Percentiles rank a stretch among this genome's conserved stretches.
phyloP scores from a whole-genome alignment of 2,113 vertebrate genomes.

The Lophotis ruficrista region DNA sequence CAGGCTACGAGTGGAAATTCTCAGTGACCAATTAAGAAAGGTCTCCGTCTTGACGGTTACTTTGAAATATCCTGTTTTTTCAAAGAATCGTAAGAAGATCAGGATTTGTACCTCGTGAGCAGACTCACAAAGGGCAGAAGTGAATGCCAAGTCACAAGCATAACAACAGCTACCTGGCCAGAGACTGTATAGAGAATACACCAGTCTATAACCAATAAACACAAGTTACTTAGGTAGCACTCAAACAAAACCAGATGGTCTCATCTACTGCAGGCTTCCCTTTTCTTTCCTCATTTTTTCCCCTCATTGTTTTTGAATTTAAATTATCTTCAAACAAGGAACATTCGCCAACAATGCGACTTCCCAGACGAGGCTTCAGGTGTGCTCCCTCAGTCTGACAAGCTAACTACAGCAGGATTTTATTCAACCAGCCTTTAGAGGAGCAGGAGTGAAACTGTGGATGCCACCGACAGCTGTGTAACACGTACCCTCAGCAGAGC shows the following conservation, averaged over 20 bases:
- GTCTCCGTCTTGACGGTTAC: background rate
- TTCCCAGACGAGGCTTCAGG: background rate
- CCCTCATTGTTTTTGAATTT: background rate
- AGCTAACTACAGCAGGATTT: background rate
- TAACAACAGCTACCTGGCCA: conserved; percentile 20
- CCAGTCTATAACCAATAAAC: conserved; percentile 55
- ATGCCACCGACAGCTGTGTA: background rate
- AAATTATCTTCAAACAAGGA: background rate
- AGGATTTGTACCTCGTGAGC: background rate
- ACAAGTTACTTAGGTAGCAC: conserved; percentile 56
- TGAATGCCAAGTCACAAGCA: background rate
- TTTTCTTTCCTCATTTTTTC: background rate
- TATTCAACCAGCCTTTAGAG: background rate
- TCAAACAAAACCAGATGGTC: conserved; percentile 58
- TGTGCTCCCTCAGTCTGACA: background rate
- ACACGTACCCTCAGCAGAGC: background rate
- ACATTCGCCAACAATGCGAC: background rate
- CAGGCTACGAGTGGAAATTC: background rate
- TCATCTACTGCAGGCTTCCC: background rate
- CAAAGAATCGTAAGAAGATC: background rate
- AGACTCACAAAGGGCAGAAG: background rate
- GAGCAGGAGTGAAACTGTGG: background rate
- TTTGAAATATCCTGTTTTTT: background rate
- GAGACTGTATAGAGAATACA: background rate
- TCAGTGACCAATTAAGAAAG: background rate